Percentiles rank a stretch among this genome's conserved stretches.
These are phyloP conservation scores for Perdita meconis DNA, from an alignment of 2,888 invertebrate species.

Conservation along the genomic window DNA sequence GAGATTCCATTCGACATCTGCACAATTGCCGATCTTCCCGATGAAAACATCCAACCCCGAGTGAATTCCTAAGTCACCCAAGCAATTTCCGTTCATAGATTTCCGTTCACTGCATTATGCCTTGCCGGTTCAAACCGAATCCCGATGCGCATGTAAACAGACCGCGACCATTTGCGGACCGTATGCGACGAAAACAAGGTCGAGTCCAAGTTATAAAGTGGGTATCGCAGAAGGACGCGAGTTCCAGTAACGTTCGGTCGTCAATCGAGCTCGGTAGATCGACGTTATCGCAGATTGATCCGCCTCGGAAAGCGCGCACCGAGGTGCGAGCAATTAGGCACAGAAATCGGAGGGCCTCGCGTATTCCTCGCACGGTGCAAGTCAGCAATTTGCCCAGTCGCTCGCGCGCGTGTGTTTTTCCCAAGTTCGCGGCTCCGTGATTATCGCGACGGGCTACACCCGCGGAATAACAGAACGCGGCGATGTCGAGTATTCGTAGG, in stretches of 20 bases:
- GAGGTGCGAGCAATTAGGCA: conserved; percentile 53
- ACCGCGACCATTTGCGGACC: not conserved
- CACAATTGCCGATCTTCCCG: too few relatives aligned
- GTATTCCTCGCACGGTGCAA: conserved; percentile 44
- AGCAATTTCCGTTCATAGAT: too few relatives aligned
- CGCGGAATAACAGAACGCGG: conserved; percentile 67
- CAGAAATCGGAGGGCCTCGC: conserved; percentile 12
- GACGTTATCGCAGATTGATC: too few relatives aligned
- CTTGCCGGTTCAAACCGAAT: not conserved
- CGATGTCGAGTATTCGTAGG: conserved; percentile 69
- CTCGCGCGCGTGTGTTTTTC: conserved; percentile 37
- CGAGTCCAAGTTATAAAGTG: too few relatives aligned
- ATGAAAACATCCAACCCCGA: too few relatives aligned
- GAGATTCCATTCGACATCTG: too few relatives aligned
- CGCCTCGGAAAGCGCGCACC: not conserved
- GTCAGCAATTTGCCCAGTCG: conserved; percentile 38
- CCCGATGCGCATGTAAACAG: not conserved
- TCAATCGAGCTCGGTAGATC: not conserved
- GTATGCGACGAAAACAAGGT: not conserved
- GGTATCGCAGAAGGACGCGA: not conserved
- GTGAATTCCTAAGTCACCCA: too few relatives aligned
- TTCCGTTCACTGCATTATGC: too few relatives aligned
- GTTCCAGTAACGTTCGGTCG: not conserved
- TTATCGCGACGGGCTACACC: conserved; percentile 69
- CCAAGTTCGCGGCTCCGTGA: conserved; percentile 53